Conservation (phyloP, 2,797 vertebrate genomes). For the Urocyon cinereoargenteus region DNA sequence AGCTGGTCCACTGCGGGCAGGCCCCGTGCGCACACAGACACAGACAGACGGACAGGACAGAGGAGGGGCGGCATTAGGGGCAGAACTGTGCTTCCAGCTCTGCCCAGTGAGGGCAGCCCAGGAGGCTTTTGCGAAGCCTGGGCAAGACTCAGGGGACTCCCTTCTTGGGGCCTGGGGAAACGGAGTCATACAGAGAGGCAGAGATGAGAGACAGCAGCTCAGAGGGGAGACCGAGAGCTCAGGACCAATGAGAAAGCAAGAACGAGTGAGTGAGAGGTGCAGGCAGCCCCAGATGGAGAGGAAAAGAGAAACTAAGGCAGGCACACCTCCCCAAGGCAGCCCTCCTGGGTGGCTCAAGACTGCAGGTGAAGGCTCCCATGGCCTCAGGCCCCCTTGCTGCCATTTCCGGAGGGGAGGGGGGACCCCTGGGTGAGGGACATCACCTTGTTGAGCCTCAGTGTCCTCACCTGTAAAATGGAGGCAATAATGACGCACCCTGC, state of each 20-base stretch:
- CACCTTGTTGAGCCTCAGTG: neutral
- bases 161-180: neutral
- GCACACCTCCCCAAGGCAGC: neutral
- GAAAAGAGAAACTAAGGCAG: neutral
- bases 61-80: neutral
- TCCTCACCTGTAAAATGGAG: neutral
- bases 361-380: neutral
- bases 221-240: neutral
- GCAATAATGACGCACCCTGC: rapidly evolving
- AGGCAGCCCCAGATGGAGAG: neutral
- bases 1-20: constrained; percentile 93
- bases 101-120: neutral
- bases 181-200: neutral
- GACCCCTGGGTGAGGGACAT: neutral
- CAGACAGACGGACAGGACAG: constrained; percentile 40
- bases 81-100: neutral
- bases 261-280: rapidly evolving
- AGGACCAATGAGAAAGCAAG: neutral
- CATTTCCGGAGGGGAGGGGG: neutral
- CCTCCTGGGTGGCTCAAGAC: neutral
- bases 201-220: neutral
- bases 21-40: neutral
- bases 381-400: neutral
- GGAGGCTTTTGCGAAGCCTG: neutral
- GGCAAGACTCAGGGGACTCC: neutral